Evolutionary conservation across 2,888 invertebrate species (phyloP).

Genomic region (Chrysotoxum bicinctum): DNA sequence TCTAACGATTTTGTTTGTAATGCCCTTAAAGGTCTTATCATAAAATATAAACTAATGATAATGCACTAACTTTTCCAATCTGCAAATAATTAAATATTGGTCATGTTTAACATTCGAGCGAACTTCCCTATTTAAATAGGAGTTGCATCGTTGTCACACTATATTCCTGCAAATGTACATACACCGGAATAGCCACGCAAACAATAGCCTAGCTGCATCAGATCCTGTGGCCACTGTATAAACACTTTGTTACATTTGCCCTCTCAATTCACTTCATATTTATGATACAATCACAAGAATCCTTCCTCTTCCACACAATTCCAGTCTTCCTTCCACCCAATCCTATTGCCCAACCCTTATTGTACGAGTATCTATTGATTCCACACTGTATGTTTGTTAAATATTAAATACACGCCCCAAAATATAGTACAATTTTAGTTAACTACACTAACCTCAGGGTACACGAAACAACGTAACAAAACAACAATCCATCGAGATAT

Average conservation of each 20-base stretch:
- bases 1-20: background rate
- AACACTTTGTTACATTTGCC: slow-evolving; percentile 60
- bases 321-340: background rate
- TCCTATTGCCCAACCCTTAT: background rate
- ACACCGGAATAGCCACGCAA: background rate
- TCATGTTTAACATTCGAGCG: slow-evolving; percentile 48
- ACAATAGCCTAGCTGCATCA: slow-evolving; percentile 32
- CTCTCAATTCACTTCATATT: slow-evolving; percentile 47
- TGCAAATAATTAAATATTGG: slow-evolving; percentile 26
- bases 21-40: background rate
- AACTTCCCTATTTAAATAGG: slow-evolving; percentile 36
- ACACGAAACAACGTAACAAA: slow-evolving; percentile 49
- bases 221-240: slow-evolving; percentile 55
- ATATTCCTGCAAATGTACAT: background rate
- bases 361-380: background rate
- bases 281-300: slow-evolving; percentile 50
- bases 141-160: slow-evolving; percentile 1
- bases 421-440: slow-evolving; percentile 48
- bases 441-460: slow-evolving; percentile 49
- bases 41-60: background rate
- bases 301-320: background rate
- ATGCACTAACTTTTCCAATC: background rate
- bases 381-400: background rate
- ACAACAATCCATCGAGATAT: slow-evolving; percentile 60
- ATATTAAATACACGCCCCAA: slow-evolving; percentile 63